Conservation (phyloP, 1,140 invertebrate species). For the Macrobrachium nipponense region DNA sequence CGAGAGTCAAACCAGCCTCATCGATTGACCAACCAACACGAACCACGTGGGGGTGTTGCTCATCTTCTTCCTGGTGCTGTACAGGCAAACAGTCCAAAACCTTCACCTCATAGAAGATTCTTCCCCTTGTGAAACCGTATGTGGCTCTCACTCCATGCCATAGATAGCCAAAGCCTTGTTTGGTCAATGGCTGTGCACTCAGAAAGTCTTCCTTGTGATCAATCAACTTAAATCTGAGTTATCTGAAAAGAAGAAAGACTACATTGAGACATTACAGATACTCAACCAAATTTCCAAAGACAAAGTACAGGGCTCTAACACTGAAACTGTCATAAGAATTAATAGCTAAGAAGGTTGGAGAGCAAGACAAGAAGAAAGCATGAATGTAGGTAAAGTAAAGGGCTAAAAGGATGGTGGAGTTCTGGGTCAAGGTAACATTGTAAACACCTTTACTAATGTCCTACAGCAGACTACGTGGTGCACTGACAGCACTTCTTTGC, state of each 20-base stretch:
- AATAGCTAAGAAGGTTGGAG: too few species aligned
- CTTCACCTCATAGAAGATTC: slow-evolving; percentile 88
- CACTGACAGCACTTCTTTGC: too few species aligned
- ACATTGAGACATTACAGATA: too few species aligned
- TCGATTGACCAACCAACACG: slow-evolving; percentile 88
- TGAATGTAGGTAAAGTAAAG: too few species aligned
- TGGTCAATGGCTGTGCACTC: slow-evolving; percentile 81
- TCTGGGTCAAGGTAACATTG: too few species aligned
- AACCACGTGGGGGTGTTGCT: slow-evolving; percentile 78
- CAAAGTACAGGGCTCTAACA: too few species aligned
- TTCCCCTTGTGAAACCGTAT: slow-evolving; percentile 82
- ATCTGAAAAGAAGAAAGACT: slow-evolving; percentile 70
- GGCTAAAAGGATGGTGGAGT: too few species aligned
- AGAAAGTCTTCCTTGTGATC: slow-evolving; percentile 79
- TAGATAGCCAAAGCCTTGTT: slow-evolving; percentile 86
- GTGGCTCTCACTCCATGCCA: slow-evolving; percentile 89
- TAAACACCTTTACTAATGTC: too few species aligned
- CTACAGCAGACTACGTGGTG: too few species aligned
- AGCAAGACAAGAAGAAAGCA: too few species aligned
- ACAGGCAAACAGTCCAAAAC: slow-evolving; percentile 72
- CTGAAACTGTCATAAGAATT: too few species aligned
- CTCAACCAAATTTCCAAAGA: too few species aligned
- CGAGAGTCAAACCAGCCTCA: slow-evolving; percentile 81
- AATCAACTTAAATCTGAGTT: slow-evolving; percentile 92
- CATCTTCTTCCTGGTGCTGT: slow-evolving; percentile 72